phyloP scores from a whole-genome alignment of 2,888 invertebrate species.

The Seira ritae region DNA sequence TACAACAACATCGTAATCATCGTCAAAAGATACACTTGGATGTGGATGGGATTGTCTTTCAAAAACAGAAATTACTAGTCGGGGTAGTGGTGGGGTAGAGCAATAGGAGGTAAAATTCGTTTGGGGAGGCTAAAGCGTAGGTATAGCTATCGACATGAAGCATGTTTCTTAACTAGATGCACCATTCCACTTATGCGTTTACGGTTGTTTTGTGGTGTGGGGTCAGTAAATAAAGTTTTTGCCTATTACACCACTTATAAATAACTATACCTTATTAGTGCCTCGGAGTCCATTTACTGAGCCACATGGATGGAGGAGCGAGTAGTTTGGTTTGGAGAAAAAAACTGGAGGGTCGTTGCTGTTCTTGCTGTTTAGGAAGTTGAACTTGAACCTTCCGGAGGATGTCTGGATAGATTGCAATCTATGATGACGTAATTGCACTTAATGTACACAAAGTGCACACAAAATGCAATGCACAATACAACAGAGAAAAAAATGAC shows the following conservation, averaged over 20 bases:
- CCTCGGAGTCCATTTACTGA: too few species aligned
- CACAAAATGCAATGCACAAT: too few species aligned
- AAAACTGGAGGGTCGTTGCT: too few species aligned
- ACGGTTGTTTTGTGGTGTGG: background rate
- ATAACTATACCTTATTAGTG: too few species aligned
- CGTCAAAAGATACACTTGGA: background rate
- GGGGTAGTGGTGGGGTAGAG: too few species aligned
- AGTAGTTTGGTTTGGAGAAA: too few species aligned
- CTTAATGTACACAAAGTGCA: constrained; percentile 32
- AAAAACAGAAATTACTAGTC: constrained; percentile 35
- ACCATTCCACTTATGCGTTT: background rate
- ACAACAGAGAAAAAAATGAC: too few species aligned
- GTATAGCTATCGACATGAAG: constrained; percentile 49
- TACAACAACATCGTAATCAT: constrained; percentile 34
- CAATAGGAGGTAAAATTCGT: too few species aligned
- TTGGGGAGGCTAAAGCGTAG: too few species aligned
- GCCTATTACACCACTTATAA: too few species aligned
- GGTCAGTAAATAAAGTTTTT: constrained; percentile 6
- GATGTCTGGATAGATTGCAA: constrained; percentile 53
- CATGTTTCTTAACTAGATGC: constrained; percentile 41
- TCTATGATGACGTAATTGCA: constrained; percentile 55
- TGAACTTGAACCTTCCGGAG: constrained; percentile 50
- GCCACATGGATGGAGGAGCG: too few species aligned
- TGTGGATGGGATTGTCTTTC: background rate
- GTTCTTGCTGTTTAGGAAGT: too few species aligned